Evolutionary conservation across 2,797 vertebrate species (phyloP).

Genomic region (Lateolabrax maculatus): DNA sequence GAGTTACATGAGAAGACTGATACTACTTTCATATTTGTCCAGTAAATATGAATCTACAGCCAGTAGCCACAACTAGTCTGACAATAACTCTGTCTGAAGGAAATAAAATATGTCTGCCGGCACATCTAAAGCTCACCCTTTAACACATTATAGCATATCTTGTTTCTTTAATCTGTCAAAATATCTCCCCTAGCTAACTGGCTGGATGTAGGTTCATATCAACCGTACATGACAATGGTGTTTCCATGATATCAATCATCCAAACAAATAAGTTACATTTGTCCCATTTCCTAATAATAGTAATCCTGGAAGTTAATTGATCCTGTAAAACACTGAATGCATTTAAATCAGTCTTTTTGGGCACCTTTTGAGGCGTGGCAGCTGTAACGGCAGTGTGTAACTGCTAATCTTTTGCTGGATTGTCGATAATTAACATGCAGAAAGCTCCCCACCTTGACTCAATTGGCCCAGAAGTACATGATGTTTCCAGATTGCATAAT

Average conservation of each 20-base stretch:
- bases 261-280: not conserved
- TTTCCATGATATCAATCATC: not conserved
- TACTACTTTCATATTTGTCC: too few species aligned
- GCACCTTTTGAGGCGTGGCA: not conserved
- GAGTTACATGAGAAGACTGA: not conserved
- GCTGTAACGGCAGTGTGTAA: not conserved
- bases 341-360: not conserved
- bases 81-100: too few species aligned
- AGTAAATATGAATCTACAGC: too few species aligned
- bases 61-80: too few species aligned
- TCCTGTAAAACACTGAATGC: not conserved
- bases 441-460: not conserved
- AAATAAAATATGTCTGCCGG: too few species aligned
- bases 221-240: not conserved
- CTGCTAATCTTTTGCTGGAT: not conserved
- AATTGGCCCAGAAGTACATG: not conserved
- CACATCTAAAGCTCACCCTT: not conserved
- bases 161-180: not conserved
- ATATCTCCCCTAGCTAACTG: not conserved
- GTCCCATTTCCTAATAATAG: not conserved
- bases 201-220: not conserved
- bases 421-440: constrained; percentile 14
- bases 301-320: not conserved
- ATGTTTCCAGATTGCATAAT: constrained; percentile 3
- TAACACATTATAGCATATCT: too few species aligned